phyloP scores from a whole-genome alignment of 2,888 invertebrate species.

The Drosophila nr. medialis region DNA sequence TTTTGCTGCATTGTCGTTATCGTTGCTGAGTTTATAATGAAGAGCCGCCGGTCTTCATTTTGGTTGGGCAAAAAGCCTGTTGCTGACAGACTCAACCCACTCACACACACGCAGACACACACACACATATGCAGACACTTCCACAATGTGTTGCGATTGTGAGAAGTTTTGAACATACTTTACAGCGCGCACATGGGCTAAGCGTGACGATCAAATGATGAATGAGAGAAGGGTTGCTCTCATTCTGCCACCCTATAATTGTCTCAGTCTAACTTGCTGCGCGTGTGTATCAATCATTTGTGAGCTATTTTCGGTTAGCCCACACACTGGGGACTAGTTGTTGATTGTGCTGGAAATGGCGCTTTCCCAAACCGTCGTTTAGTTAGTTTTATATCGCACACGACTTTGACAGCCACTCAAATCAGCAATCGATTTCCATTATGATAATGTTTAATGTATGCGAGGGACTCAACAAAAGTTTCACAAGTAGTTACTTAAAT shows the following conservation, averaged over 20 bases:
- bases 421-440: constrained; percentile 41
- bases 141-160: constrained; percentile 1
- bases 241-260: too few species aligned
- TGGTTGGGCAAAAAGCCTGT: constrained; percentile 52
- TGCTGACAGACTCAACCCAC: constrained; percentile 47
- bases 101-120: constrained; percentile 7
- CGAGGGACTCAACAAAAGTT: constrained; percentile 31
- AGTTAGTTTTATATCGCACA: constrained; percentile 41
- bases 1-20: constrained; percentile 30
- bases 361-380: constrained; percentile 20
- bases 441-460: constrained; percentile 22
- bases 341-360: constrained; percentile 36
- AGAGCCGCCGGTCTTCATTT: constrained; percentile 40
- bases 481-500: neutral
- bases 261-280: neutral
- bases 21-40: constrained; percentile 52
- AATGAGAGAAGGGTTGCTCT: constrained; percentile 31
- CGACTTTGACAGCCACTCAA: constrained; percentile 50
- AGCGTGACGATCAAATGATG: constrained; percentile 60
- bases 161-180: constrained; percentile 45
- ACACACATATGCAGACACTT: neutral
- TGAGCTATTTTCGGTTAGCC: constrained; percentile 25
- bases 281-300: constrained; percentile 47
- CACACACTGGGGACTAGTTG: constrained; percentile 33
- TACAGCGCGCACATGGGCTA: constrained; percentile 23